Conservation (phyloP, 2,888 invertebrate genomes). For the Synanthedon formicaeformis region DNA sequence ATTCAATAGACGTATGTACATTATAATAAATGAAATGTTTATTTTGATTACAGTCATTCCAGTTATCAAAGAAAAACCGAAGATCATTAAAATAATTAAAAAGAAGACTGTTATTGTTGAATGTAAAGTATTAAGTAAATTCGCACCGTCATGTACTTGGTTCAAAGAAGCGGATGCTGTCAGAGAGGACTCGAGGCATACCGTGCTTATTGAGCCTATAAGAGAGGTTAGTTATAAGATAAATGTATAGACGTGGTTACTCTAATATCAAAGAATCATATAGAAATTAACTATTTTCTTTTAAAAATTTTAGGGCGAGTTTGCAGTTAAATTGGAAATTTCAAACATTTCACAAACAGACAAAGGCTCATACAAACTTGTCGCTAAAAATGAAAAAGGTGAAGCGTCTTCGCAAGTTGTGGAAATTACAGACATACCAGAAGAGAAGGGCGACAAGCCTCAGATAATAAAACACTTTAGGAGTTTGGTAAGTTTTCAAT, state of each 20-base stretch:
- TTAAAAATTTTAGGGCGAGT: conserved; percentile 78
- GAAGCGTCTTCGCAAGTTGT: conserved; percentile 91
- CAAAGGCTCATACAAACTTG: conserved; percentile 89
- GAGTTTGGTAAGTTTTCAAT: conserved; percentile 73
- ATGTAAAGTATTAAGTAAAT: conserved; percentile 92
- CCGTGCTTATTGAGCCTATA: conserved; percentile 81
- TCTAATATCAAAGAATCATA: conserved; percentile 1
- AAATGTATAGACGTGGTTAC: background rate
- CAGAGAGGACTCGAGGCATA: conserved; percentile 80
- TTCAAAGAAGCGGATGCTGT: conserved; percentile 87
- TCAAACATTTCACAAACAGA: conserved; percentile 83
- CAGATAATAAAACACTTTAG: conserved; percentile 82
- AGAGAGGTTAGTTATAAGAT: conserved; percentile 73
- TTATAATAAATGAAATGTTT: conserved; percentile 5
- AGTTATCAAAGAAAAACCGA: conserved; percentile 93
- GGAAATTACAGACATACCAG: conserved; percentile 86
- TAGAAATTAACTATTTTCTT: background rate
- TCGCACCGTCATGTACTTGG: conserved; percentile 94
- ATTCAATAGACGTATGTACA: too few relatives aligned
- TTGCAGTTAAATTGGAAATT: conserved; percentile 90
- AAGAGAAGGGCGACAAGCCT: conserved; percentile 83
- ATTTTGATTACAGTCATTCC: conserved; percentile 78
- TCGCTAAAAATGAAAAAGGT: conserved; percentile 93
- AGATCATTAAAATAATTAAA: conserved; percentile 90
- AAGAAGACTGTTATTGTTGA: conserved; percentile 94